Conservation (phyloP, 2,888 invertebrate genomes). For the Stictocephala bisonia region DNA sequence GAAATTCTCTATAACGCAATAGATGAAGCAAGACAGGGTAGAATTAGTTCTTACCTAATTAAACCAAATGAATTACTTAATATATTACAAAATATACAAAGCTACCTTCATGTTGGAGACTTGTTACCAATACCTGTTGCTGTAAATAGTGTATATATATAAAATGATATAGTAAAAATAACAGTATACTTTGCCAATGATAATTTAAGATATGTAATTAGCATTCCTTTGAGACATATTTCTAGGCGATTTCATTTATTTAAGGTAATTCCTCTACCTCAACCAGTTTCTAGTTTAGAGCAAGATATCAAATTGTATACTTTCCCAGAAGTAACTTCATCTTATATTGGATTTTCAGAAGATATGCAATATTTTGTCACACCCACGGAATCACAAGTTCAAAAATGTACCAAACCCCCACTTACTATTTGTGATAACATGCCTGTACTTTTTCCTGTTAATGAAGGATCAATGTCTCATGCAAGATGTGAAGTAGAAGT, state of each 20-base stretch:
- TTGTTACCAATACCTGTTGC: constrained; percentile 2
- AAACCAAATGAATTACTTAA: neutral
- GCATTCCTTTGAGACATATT: neutral
- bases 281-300: neutral
- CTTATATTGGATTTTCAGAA: neutral
- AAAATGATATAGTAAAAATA: constrained; percentile 14
- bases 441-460: neutral
- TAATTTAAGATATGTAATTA: neutral
- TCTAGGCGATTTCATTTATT: constrained; percentile 17
- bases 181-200: neutral
- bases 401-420: neutral
- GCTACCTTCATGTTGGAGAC: constrained; percentile 5
- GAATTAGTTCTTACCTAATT: neutral
- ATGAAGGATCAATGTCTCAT: neutral
- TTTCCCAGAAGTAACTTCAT: neutral
- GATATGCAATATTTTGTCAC: constrained; percentile 5
- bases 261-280: constrained; percentile 8
- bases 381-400: neutral
- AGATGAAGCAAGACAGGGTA: constrained; percentile 12
- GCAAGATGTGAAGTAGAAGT: constrained; percentile 2
- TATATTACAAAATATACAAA: constrained; percentile 4
- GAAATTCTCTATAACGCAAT: neutral
- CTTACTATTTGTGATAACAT: neutral
- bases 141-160: neutral
- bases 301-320: neutral